Percentiles rank a stretch among this genome's conserved stretches.
phyloP scores from a whole-genome alignment of 2,797 vertebrate genomes.

The Phoebastria nigripes region DNA sequence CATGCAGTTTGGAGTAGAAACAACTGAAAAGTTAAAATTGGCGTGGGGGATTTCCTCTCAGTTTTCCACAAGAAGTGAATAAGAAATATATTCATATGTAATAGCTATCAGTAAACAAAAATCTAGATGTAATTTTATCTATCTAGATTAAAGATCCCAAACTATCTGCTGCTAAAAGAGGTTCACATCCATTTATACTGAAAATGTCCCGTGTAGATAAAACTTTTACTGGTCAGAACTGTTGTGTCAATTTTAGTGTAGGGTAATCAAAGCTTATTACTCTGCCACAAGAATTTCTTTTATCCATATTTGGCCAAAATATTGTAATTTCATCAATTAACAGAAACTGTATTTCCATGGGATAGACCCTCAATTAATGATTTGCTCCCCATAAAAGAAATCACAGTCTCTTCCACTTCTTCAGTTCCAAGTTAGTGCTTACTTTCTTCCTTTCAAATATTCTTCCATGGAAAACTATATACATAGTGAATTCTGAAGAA shows the following conservation, averaged over 20 bases:
- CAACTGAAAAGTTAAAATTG: not conserved
- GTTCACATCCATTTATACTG: not conserved
- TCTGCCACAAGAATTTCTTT: not conserved
- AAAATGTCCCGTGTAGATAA: not conserved
- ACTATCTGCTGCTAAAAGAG: not conserved
- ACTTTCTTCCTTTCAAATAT: not conserved
- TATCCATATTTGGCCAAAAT: not conserved
- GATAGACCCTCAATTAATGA: not conserved
- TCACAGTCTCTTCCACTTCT: not conserved
- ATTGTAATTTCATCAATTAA: not conserved
- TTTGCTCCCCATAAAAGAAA: not conserved
- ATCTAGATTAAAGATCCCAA: not conserved
- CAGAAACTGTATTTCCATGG: not conserved
- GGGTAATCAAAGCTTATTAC: not conserved
- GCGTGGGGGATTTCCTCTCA: not conserved
- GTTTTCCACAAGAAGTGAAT: not conserved
- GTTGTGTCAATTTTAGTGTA: not conserved
- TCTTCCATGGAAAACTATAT: not conserved
- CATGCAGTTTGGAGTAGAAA: not conserved
- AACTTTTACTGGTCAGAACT: not conserved
- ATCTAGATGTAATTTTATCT: not conserved
- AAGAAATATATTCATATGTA: not conserved
- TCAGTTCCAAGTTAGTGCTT: not conserved
- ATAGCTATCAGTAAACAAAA: not conserved
- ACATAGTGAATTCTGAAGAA: not conserved